phyloP scores from a whole-genome alignment of 2,113 vertebrate genomes.

The Stercorarius parasiticus region DNA sequence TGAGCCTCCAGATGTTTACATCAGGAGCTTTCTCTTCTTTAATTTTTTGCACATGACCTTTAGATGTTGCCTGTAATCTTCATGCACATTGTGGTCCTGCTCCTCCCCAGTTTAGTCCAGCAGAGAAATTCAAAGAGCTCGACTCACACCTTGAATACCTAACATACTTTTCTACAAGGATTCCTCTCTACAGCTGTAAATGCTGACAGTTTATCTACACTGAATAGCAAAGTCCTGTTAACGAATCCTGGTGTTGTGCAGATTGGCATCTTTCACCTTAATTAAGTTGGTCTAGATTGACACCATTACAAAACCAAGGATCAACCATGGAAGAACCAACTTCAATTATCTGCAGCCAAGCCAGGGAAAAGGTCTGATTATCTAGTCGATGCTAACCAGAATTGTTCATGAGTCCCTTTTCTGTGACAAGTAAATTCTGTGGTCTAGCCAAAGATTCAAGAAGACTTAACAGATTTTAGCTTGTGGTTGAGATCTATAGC shows the following conservation, averaged over 20 bases:
- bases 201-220: background rate
- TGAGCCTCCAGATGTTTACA: background rate
- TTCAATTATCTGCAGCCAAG: background rate
- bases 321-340: background rate
- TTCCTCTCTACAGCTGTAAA: background rate
- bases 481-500: background rate
- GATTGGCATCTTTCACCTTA: background rate
- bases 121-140: background rate
- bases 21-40: background rate
- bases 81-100: background rate
- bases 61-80: background rate
- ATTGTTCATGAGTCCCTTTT: too few relatives aligned
- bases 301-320: background rate
- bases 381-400: background rate
- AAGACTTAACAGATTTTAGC: background rate
- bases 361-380: background rate
- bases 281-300: background rate
- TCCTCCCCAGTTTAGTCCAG: background rate
- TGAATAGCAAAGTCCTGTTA: background rate
- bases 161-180: background rate
- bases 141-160: background rate
- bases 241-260: background rate
- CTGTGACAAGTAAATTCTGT: background rate
- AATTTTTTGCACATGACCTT: background rate
- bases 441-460: background rate